These are phyloP conservation scores for Chrosomus eos DNA, from an alignment of 2,797 vertebrate genomes.

Conservation along the genomic window DNA sequence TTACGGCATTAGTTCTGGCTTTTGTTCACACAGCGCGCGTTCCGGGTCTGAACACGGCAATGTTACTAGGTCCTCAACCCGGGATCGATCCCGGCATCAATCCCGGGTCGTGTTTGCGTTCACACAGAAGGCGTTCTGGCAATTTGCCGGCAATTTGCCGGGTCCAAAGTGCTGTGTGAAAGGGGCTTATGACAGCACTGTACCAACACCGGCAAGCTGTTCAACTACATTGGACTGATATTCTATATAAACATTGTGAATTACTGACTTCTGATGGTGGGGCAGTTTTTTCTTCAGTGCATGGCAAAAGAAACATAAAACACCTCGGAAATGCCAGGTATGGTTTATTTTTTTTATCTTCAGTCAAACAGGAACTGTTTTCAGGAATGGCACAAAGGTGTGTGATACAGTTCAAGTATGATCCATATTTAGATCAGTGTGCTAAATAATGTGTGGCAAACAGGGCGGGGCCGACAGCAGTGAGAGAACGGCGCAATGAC, in stretches of 20 bases:
- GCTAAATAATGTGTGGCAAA: not conserved
- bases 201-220: not conserved
- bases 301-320: not conserved
- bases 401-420: not conserved
- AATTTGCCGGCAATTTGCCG: too few species aligned
- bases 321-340: not conserved
- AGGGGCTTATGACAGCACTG: not conserved
- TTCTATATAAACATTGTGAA: not conserved
- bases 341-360: not conserved
- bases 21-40: too few species aligned
- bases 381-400: not conserved
- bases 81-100: too few species aligned
- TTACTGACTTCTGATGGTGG: not conserved
- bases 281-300: not conserved
- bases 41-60: too few species aligned
- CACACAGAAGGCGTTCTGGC: too few species aligned
- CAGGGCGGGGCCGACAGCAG: too few species aligned
- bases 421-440: not conserved
- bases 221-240: not conserved
- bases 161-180: too few species aligned
- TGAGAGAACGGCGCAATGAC: too few species aligned
- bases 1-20: too few species aligned
- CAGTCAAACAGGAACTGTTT: not conserved
- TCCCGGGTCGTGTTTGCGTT: too few species aligned
- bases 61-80: too few species aligned